Evolutionary conservation across 2,888 invertebrate genomes (phyloP).

Genomic region (Agrochola lychnidis): DNA sequence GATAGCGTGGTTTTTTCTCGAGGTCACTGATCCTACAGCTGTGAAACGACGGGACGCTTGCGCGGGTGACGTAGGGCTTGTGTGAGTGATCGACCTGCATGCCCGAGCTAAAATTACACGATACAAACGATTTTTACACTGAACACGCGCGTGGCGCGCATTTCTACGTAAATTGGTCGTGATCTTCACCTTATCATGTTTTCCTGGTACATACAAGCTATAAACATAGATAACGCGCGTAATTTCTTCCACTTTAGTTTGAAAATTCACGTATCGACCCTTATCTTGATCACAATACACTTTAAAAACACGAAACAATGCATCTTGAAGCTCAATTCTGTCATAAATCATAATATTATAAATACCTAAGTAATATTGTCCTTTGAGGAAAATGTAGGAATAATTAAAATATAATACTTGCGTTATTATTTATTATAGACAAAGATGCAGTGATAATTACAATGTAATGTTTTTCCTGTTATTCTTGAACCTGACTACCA

Average conservation of each 20-base stretch:
- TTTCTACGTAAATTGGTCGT: constrained; percentile 65
- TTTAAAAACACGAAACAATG: background rate
- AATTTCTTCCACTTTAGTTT: constrained; percentile 38
- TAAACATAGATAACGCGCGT: constrained; percentile 55
- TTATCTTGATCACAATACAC: constrained; percentile 25
- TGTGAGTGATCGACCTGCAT: constrained; percentile 85
- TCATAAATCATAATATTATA: background rate
- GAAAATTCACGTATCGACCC: constrained; percentile 20
- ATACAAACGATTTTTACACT: constrained; percentile 70
- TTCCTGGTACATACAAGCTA: constrained; percentile 60
- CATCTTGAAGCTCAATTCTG: background rate
- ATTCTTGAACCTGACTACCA: background rate
- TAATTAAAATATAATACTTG: background rate
- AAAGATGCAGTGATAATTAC: constrained; percentile 3
- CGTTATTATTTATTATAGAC: constrained; percentile 9
- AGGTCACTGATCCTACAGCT: constrained; percentile 89
- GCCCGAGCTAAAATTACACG: constrained; percentile 82
- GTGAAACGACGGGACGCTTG: constrained; percentile 81
- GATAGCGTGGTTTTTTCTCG: constrained; percentile 86
- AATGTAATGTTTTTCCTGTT: constrained; percentile 49
- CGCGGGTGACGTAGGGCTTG: constrained; percentile 83
- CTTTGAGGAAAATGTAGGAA: constrained; percentile 37
- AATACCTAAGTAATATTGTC: background rate
- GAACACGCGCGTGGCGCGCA: constrained; percentile 68
- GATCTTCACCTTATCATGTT: constrained; percentile 64